Percentiles rank a stretch among this genome's conserved stretches.
phyloP scores from a whole-genome alignment of 1,140 invertebrate genomes.

The Galleria mellonella region DNA sequence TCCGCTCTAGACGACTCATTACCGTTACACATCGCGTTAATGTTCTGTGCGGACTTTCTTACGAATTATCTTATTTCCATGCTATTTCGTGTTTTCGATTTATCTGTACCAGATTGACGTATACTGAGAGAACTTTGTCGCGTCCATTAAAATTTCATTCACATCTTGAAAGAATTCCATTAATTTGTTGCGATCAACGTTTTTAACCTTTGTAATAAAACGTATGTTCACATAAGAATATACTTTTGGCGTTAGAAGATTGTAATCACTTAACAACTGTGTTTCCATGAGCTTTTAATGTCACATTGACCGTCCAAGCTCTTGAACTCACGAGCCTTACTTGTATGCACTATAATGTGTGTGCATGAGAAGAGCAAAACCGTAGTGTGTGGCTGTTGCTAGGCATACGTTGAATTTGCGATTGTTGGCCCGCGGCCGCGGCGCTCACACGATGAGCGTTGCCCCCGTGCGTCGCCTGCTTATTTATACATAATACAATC shows the following conservation, averaged over 20 bases:
- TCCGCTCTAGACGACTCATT: constrained; percentile 48
- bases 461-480: constrained; percentile 31
- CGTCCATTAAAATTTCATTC: constrained; percentile 29
- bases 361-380: constrained; percentile 31
- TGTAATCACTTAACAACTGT: constrained; percentile 13
- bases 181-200: neutral
- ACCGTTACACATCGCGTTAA: constrained; percentile 57
- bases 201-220: too few species aligned
- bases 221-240: too few species aligned
- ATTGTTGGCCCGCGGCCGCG: constrained; percentile 52
- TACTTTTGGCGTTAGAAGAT: neutral
- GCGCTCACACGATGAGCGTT: constrained; percentile 58
- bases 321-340: too few species aligned
- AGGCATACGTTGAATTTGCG: constrained; percentile 60
- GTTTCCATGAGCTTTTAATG: constrained; percentile 19
- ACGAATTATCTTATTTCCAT: constrained; percentile 59
- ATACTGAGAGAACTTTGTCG: constrained; percentile 6
- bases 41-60: constrained; percentile 38
- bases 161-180: constrained; percentile 20
- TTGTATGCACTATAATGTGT: constrained; percentile 33
- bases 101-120: constrained; percentile 25
- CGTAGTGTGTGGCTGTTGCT: constrained; percentile 55
- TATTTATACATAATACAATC: constrained; percentile 8
- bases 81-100: constrained; percentile 45
- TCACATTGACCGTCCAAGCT: constrained; percentile 31